Evolutionary conservation across 2,797 vertebrate species (phyloP).

Genomic region (Corythornis leucogaster): DNA sequence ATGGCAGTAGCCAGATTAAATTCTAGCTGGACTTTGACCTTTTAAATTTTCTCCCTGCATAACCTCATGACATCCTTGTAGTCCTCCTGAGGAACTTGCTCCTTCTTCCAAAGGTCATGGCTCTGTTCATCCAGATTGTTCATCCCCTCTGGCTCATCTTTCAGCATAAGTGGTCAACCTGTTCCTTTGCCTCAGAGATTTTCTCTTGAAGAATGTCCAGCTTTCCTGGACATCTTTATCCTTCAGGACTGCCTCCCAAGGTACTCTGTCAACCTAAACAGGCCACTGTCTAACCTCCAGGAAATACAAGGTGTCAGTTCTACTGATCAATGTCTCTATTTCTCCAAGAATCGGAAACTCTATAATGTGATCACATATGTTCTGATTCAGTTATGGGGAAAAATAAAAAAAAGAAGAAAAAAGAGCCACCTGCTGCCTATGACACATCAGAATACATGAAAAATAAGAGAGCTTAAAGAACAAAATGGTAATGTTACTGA

Average conservation of each 20-base stretch:
- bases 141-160: background rate
- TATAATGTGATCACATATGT: background rate
- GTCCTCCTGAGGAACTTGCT: background rate
- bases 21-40: background rate
- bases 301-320: background rate
- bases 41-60: background rate
- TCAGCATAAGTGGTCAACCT: background rate
- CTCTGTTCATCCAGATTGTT: background rate
- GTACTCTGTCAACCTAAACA: background rate
- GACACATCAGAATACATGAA: background rate
- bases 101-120: background rate
- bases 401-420: background rate
- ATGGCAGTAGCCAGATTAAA: background rate
- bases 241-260: background rate
- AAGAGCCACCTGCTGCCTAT: background rate
- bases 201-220: background rate
- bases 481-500: background rate
- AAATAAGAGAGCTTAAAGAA: background rate
- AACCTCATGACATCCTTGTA: background rate
- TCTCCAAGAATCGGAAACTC: background rate
- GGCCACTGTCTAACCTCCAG: background rate
- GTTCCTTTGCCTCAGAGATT: background rate
- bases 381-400: background rate
- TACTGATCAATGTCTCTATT: background rate
- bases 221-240: accelerated